Percentiles rank a stretch among this genome's conserved stretches.
Conservation (phyloP, 2,113 vertebrate species). For the Protobothrops mucrosquamatus region DNA sequence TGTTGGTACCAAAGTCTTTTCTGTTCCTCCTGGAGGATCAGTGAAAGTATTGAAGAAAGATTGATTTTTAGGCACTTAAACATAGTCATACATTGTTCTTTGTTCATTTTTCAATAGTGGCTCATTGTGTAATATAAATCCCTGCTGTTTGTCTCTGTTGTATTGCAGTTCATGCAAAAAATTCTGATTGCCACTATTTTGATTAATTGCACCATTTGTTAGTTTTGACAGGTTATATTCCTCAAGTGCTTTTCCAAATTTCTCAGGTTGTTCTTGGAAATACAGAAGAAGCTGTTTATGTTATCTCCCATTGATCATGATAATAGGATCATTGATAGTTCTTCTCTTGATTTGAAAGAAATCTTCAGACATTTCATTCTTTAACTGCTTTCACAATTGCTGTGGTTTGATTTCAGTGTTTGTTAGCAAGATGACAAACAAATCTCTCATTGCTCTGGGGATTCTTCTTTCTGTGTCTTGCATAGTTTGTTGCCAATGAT, state of each 20-base stretch:
- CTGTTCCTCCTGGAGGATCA: not conserved
- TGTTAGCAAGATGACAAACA: not conserved
- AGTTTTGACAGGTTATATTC: not conserved
- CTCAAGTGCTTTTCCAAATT: not conserved
- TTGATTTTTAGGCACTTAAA: not conserved
- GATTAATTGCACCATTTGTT: not conserved
- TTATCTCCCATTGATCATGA: not conserved
- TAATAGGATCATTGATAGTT: not conserved
- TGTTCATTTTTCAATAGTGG: not conserved
- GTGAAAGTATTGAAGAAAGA: not conserved
- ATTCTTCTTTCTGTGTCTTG: not conserved
- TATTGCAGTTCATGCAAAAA: not conserved
- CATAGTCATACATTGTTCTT: not conserved
- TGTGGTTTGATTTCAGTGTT: not conserved
- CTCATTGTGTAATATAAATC: not conserved
- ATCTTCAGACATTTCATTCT: not conserved
- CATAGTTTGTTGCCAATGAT: not conserved
- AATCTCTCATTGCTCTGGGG: not conserved
- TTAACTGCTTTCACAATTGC: not conserved
- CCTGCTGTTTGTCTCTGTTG: not conserved
- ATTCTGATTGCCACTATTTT: not conserved
- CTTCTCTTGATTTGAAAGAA: not conserved
- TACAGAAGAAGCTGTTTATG: not conserved
- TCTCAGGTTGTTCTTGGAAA: not conserved
- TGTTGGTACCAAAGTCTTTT: not conserved